phyloP scores from a whole-genome alignment of 2,797 vertebrate species.

The Sebastes nivosus region DNA sequence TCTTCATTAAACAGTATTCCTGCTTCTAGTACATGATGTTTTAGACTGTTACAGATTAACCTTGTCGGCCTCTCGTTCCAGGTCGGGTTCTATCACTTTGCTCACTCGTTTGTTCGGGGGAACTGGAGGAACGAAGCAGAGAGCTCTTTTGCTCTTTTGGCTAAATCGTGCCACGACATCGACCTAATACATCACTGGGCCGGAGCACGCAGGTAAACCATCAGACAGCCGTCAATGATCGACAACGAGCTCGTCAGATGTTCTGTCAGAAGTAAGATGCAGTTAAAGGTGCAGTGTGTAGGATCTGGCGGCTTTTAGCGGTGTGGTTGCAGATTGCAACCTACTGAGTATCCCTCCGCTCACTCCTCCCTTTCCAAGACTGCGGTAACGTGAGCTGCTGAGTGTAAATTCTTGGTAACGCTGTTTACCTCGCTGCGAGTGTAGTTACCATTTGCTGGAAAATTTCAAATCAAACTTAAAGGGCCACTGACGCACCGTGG shows the following conservation, averaged over 20 bases:
- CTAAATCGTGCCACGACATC: conserved; percentile 89
- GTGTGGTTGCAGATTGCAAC: too few relatives aligned
- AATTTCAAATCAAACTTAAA: too few relatives aligned
- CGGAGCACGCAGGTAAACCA: conserved; percentile 81
- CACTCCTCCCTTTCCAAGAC: too few relatives aligned
- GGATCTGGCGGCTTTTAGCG: too few relatives aligned
- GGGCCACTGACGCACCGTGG: too few relatives aligned
- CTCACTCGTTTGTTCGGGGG: conserved; percentile 89
- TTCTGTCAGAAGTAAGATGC: not conserved
- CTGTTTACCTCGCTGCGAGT: too few relatives aligned
- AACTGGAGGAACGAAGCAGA: conserved; percentile 89
- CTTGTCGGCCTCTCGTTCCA: conserved; percentile 47
- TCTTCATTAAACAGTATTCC: not conserved
- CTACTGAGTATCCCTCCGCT: too few relatives aligned
- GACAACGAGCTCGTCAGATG: not conserved
- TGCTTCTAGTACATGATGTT: not conserved
- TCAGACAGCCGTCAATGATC: not conserved
- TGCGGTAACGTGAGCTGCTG: too few relatives aligned
- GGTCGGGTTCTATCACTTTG: conserved; percentile 89
- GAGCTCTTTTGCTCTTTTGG: conserved; percentile 87
- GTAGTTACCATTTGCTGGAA: too few relatives aligned
- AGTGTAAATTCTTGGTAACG: too few relatives aligned
- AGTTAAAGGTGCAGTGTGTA: not conserved
- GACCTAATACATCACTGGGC: conserved; percentile 89
- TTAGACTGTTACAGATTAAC: not conserved